Conservation (phyloP, 1,140 invertebrate genomes). For the Bombus sylvicola region DNA sequence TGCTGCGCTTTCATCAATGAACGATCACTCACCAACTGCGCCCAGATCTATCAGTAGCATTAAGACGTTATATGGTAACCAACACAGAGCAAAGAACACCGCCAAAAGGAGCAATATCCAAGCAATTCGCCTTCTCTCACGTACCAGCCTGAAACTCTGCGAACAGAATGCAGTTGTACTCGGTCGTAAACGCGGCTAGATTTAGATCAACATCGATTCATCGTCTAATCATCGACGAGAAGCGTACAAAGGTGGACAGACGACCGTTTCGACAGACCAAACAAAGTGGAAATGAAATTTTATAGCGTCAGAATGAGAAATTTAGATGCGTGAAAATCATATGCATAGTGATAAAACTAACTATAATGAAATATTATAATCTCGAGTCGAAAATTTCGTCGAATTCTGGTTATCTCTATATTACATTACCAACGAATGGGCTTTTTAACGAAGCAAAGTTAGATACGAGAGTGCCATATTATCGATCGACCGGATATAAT, state of each 20-base stretch:
- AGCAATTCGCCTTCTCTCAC: slow-evolving; percentile 88
- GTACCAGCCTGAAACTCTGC: slow-evolving; percentile 85
- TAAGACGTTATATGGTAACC: slow-evolving; percentile 90
- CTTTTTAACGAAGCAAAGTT: slow-evolving; percentile 35
- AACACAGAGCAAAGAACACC: slow-evolving; percentile 89
- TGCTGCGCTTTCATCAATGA: neutral
- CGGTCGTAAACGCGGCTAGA: neutral
- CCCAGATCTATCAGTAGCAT: slow-evolving; percentile 86
- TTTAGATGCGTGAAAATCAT: neutral
- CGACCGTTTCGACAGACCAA: neutral
- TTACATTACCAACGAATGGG: slow-evolving; percentile 17
- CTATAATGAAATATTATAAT: neutral
- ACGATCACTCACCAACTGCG: slow-evolving; percentile 65
- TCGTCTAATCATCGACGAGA: neutral
- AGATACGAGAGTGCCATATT: neutral
- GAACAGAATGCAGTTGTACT: slow-evolving; percentile 21
- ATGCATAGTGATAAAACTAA: neutral
- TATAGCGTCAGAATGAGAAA: neutral
- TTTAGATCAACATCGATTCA: slow-evolving; percentile 17
- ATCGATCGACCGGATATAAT: neutral
- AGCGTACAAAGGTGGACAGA: neutral
- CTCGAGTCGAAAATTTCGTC: neutral
- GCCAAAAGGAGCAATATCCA: slow-evolving; percentile 89
- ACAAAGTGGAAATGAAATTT: neutral
- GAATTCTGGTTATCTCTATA: slow-evolving; percentile 14